A percentile compares a stretch with the other conserved stretches of the same genome.
phyloP scores from a whole-genome alignment of 2,113 vertebrate genomes.

The Arizona elegans region DNA sequence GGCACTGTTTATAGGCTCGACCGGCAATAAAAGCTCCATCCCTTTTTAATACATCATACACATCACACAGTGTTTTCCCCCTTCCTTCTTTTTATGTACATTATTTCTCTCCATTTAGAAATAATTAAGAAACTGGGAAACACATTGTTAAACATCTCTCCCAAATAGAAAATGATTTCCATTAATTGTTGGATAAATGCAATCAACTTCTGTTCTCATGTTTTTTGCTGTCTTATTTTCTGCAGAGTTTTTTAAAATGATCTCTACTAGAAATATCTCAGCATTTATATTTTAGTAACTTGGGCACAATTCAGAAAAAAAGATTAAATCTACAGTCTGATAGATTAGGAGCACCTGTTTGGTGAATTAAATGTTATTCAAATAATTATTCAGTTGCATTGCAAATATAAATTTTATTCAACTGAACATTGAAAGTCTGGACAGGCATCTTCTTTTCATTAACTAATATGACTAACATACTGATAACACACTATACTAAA shows the following conservation, averaged over 20 bases:
- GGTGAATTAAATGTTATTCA: background rate
- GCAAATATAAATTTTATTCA: background rate
- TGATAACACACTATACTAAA: background rate
- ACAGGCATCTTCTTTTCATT: background rate
- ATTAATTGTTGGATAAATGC: slow-evolving; percentile 11
- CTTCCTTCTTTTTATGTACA: background rate
- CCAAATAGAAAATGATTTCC: slow-evolving; percentile 10
- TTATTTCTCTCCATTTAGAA: background rate
- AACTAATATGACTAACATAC: background rate
- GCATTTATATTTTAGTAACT: slow-evolving; percentile 30
- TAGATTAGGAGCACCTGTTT: background rate
- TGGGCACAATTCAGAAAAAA: slow-evolving; percentile 35
- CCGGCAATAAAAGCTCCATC: background rate
- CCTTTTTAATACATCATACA: background rate
- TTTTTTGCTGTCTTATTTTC: slow-evolving; percentile 9
- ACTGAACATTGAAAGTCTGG: background rate
- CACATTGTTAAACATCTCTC: background rate
- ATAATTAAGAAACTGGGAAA: background rate
- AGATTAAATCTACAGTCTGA: background rate
- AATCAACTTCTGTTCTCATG: background rate
- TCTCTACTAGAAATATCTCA: slow-evolving; percentile 35
- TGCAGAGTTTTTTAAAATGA: slow-evolving; percentile 8
- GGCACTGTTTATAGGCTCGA: background rate
- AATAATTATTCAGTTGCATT: background rate
- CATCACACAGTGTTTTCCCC: background rate